Evolutionary conservation across 2,797 vertebrate genomes (phyloP), one percentile per base, ranked within the genome.

Genomic region (Enteromius fasciolatus): DNA sequence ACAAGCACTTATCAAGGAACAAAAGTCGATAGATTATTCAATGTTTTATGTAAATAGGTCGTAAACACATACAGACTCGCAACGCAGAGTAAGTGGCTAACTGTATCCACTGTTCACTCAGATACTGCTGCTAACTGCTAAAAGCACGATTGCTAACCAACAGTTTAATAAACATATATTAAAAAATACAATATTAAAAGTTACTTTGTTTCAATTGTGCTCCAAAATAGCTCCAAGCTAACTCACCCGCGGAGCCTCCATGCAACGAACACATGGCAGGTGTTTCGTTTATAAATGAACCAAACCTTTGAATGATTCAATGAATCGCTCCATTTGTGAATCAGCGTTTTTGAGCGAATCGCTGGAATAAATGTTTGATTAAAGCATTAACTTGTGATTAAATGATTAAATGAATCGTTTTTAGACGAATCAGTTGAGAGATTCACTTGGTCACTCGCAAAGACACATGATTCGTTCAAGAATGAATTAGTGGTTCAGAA

Each of bases 11-110:
- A 85, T 90, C 84, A 85, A 3, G 17, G 48, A 88, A 92, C 84
- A 90, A 92, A 92, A 80, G 88, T 85, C 88, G 86, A 93, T 92
- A 90, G 91, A 31, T 31, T 63, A 61, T 91, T 90, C 88, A 74
- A 83, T 85, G 46, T 85, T 70, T 85, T 12, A 48, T 76, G 70
- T 64, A 79, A 75, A 79, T 46, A 0, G 28, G 80, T 33, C 44
- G 4, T 31, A 48, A 39, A 28, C 41, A 9, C 17, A 23, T n/a
- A 28, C 8, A 50, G 41, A 73, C 3, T 33, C 9, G 63, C 41
- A 52, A 2, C 31, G 36, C 15, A 5, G 9, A 74, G 25, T 15
- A 25, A 23, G 3, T 20, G 33, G 18, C 61, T 50, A 61, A 74
- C 28, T 72, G 68, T 54, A 25, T 61, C 28, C 15, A 50, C 39